Evolutionary conservation across 2,888 invertebrate species (phyloP).

Genomic region (Hydrotaea cyrtoneurina): DNA sequence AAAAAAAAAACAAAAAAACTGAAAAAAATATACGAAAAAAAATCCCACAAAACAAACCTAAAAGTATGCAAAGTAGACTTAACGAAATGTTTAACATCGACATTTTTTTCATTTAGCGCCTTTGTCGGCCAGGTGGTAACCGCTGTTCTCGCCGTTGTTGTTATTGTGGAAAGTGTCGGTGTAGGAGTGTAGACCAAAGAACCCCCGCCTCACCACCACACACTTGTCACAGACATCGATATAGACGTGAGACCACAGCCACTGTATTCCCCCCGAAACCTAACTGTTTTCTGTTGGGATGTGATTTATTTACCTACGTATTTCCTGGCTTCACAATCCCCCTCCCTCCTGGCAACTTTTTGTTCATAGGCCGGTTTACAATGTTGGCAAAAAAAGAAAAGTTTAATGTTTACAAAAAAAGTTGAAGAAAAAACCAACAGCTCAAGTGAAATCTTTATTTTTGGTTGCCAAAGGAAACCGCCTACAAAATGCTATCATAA

Average conservation of each 20-base stretch:
- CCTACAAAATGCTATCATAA: slow-evolving; percentile 17
- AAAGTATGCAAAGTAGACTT: not conserved
- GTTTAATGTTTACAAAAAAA: not conserved
- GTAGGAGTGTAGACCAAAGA: not conserved
- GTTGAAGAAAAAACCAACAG: slow-evolving; percentile 12
- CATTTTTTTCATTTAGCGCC: slow-evolving; percentile 13
- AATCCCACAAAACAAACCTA: not conserved
- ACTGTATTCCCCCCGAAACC: no score
- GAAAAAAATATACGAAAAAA: not conserved
- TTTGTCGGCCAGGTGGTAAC: not conserved
- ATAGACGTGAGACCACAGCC: no score
- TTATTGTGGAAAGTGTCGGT: not conserved
- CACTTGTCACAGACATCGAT: not conserved
- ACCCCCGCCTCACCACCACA: not conserved
- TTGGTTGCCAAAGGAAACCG: slow-evolving; percentile 8
- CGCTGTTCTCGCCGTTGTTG: not conserved
- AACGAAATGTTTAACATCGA: slow-evolving; percentile 6
- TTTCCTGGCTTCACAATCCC: no score
- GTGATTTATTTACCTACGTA: slow-evolving; percentile 56
- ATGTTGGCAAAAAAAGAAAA: not conserved
- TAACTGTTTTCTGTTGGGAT: slow-evolving; percentile 22
- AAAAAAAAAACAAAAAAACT: not conserved
- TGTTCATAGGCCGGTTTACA: no score
- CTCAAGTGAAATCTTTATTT: not conserved
- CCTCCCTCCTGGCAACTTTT: no score